These are phyloP conservation scores for Choristoneura rosaceana DNA, from an alignment of 2,888 invertebrate genomes.

Conservation along the genomic window DNA sequence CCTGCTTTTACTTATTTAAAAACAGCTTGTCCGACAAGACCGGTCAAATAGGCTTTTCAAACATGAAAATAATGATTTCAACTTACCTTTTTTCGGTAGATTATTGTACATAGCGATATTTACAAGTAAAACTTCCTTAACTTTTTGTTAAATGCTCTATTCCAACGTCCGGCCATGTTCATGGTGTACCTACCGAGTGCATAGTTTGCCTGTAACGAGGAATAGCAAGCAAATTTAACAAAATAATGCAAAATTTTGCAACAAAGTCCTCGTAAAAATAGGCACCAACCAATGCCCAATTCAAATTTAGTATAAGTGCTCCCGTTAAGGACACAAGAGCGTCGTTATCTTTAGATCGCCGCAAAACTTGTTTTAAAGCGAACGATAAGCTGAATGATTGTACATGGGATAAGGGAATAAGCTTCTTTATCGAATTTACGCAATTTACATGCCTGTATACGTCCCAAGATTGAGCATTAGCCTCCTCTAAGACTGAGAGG, in stretches of 20 bases:
- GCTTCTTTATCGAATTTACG: too few relatives aligned
- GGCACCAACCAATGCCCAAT: background rate
- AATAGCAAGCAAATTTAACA: too few relatives aligned
- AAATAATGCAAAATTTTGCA: background rate
- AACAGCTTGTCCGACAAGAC: background rate
- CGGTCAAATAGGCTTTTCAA: background rate
- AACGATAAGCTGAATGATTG: background rate
- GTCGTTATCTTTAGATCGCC: background rate
- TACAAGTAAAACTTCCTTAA: too few relatives aligned
- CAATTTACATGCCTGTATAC: too few relatives aligned
- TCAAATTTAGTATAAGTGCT: background rate
- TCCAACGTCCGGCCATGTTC: background rate
- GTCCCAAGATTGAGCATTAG: too few relatives aligned
- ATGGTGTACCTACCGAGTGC: too few relatives aligned
- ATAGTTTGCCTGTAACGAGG: too few relatives aligned
- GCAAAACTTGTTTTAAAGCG: background rate
- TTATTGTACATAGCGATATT: too few relatives aligned
- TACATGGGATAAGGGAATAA: too few relatives aligned
- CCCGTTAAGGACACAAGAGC: background rate
- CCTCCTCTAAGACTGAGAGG: too few relatives aligned
- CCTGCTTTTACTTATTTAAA: background rate
- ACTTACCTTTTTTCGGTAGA: too few relatives aligned
- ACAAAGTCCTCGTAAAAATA: background rate
- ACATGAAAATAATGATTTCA: too few relatives aligned
- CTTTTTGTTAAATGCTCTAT: background rate